Evolutionary conservation across 30 jellyfish, hydroid and myxozoan species (phyloP), one percentile per base, ranked within the genome.

Genomic region (Mastigias papua): DNA sequence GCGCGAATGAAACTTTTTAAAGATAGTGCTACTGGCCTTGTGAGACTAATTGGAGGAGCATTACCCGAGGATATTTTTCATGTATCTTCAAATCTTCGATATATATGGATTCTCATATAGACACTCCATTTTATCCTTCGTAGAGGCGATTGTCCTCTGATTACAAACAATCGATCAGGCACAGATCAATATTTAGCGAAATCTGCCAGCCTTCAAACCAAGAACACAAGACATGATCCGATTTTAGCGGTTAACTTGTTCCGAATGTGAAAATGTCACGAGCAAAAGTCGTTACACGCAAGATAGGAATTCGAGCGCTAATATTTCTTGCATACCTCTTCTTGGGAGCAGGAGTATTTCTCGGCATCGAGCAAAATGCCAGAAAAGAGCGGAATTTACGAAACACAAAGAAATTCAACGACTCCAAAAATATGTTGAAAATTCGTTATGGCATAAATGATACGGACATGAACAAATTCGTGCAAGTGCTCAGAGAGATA

Each of bases 281-380:
- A 63, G 27, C 82, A 48, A 92, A 87, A 64, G 90, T 96, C 7
- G 76, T 71, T 62, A 48, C 69, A 33, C 92, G 91, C 22, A 92
- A 92, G 54, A 35, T 92, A 35, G 91, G 93, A 22, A 86, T 88
- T 10, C 82, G 98, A 65, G 90, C 97, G n/a, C 57, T 79, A 21
- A 80, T 92, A 25, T 92, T 92, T 69, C 95, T 92, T 30, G 95
- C 64, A 30, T 92, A 92, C 62, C 82, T 92, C 23, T 92, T 92
- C 81, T 32, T 87, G 21, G 98, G 98, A 5, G 98, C 98, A 20
- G 98, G 98, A 9, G 78, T 92, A 16, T 92, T 92, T 65, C 84
- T 92, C 28, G 97, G 87, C 46, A 78, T 92, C 74, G 98, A 92
- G 69, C 48, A 57, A 25, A 37, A 27, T 23, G 63, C 66, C 17